Conservation (phyloP, 2,888 invertebrate species). For the Tigriopus californicus region DNA sequence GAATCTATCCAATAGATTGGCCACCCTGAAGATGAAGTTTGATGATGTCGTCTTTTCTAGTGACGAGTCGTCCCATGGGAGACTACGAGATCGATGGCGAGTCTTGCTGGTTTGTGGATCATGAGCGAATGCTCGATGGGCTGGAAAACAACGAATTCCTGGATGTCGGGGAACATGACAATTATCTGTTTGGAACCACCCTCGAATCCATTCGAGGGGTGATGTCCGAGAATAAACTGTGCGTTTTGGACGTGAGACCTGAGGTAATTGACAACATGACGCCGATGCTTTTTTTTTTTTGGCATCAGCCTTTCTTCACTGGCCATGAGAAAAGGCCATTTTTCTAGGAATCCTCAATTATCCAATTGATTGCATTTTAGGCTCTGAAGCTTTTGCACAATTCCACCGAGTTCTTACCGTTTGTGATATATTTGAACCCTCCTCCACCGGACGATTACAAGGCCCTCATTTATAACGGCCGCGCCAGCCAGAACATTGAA, state of each 20-base stretch:
- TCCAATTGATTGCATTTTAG: no score
- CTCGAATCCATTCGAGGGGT: not conserved
- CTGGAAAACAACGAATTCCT: slow-evolving; percentile 7
- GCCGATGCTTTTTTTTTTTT: no score
- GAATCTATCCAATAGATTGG: no score
- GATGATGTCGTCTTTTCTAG: not conserved
- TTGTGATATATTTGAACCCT: slow-evolving; percentile 7
- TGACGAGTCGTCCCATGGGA: not conserved
- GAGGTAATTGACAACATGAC: not conserved
- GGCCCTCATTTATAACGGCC: not conserved
- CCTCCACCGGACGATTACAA: not conserved
- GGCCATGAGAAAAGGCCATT: no score
- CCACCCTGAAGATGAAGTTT: no score
- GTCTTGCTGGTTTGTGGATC: not conserved
- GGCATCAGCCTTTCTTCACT: no score
- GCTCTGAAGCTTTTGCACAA: slow-evolving; percentile 12
- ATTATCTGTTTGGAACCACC: not conserved
- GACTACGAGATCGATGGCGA: not conserved
- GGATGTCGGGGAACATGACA: not conserved
- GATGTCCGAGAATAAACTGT: slow-evolving; percentile 5
- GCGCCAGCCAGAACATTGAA: not conserved
- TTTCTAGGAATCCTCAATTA: no score
- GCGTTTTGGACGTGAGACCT: not conserved
- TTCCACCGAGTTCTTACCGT: slow-evolving; percentile 9
- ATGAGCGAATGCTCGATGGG: not conserved